A percentile compares a stretch with the other conserved stretches of the same genome.
Evolutionary conservation across 2,888 invertebrate genomes (phyloP).

Genomic region (Synanthedon tipuliformis): DNA sequence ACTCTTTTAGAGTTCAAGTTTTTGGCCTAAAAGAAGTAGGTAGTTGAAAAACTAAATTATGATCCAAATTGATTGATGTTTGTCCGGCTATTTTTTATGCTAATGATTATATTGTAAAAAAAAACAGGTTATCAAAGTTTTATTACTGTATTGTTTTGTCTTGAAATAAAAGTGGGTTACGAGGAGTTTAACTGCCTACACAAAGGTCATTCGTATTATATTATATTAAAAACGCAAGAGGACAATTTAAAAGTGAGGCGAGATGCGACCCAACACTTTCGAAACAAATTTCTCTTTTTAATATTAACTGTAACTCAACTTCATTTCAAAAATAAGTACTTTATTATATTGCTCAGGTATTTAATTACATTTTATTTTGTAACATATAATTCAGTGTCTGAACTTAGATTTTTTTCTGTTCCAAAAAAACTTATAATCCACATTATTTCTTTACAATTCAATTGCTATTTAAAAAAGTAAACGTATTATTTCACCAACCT

Average conservation of each 20-base stretch:
- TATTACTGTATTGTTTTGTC: not conserved
- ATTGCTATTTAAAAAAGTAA: not conserved
- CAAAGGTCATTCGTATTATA: not conserved
- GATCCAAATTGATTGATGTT: too few relatives aligned
- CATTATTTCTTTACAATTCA: too few relatives aligned
- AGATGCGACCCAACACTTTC: conserved; percentile 51
- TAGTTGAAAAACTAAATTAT: too few relatives aligned
- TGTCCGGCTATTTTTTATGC: too few relatives aligned
- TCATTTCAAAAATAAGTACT: conserved; percentile 23
- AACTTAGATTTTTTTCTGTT: too few relatives aligned
- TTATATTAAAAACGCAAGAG: not conserved
- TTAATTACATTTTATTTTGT: too few relatives aligned
- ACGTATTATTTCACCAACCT: not conserved
- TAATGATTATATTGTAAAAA: too few relatives aligned
- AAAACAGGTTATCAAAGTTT: not conserved
- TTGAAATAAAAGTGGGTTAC: not conserved
- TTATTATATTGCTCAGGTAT: conserved; percentile 21
- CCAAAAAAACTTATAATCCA: too few relatives aligned
- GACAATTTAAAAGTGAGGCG: conserved; percentile 16
- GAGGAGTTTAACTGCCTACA: not conserved
- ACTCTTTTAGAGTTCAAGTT: too few relatives aligned
- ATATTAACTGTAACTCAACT: conserved; percentile 11
- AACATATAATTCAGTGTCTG: too few relatives aligned
- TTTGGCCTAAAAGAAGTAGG: too few relatives aligned
- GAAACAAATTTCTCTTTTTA: conserved; percentile 43